A percentile compares a stretch with the other conserved stretches of the same genome.
Evolutionary conservation across 1,140 invertebrate genomes (phyloP).

Genomic region (Drosophila nikananu): DNA sequence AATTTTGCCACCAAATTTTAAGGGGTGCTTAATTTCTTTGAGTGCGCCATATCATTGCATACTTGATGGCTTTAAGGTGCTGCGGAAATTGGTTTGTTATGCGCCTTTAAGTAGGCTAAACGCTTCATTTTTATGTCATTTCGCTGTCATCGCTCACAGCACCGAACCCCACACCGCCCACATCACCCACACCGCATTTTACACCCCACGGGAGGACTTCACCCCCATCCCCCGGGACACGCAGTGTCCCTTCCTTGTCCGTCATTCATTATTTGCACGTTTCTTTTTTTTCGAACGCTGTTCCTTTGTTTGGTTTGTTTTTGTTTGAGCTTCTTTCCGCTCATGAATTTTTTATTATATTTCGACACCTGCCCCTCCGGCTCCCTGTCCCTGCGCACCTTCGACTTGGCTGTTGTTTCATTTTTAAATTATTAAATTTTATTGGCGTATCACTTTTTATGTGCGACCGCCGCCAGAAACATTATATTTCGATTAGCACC

Average conservation of each 20-base stretch:
- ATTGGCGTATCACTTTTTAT: conserved; percentile 83
- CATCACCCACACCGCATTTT: conserved; percentile 3
- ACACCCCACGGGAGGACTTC: not conserved
- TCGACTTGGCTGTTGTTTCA: conserved; percentile 62
- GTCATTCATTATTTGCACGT: conserved; percentile 81
- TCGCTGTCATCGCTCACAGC: conserved; percentile 53
- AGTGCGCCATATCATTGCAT: conserved; percentile 59
- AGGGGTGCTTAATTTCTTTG: conserved; percentile 13
- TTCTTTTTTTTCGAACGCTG: conserved; percentile 21
- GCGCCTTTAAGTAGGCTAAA: conserved; percentile 81
- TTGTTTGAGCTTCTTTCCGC: conserved; percentile 65
- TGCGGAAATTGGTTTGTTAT: conserved; percentile 75
- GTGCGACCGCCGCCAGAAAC: conserved; percentile 76
- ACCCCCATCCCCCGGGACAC: conserved; percentile 3
- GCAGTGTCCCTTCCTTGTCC: conserved; percentile 48
- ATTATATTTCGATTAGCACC: conserved; percentile 84
- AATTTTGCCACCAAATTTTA: not conserved
- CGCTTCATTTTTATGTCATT: conserved; percentile 83
- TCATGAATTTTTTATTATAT: conserved; percentile 83
- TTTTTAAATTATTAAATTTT: conserved; percentile 84
- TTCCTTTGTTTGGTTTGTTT: conserved; percentile 46
- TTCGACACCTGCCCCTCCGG: conserved; percentile 50
- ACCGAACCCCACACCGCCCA: not conserved
- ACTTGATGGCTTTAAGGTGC: conserved; percentile 68
- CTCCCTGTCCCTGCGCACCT: conserved; percentile 18